A percentile compares a stretch with the other conserved stretches of the same genome.
These are phyloP conservation scores for Plodia interpunctella DNA, from an alignment of 1,140 invertebrate species.

Conservation along the genomic window DNA sequence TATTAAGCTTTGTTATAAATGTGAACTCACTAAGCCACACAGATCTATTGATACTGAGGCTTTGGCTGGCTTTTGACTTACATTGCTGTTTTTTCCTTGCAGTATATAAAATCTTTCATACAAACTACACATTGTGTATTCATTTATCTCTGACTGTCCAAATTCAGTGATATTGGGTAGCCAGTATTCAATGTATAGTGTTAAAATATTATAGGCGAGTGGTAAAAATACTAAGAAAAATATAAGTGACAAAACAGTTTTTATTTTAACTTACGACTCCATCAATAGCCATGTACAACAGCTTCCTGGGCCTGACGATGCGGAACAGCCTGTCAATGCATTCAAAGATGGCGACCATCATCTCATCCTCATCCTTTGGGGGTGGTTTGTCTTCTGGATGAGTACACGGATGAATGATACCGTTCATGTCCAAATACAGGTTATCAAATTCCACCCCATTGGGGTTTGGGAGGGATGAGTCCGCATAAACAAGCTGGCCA, in stretches of 20 bases:
- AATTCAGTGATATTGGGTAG: too few relatives aligned
- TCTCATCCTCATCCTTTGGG: slow-evolving; percentile 99
- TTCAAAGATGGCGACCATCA: slow-evolving; percentile 99
- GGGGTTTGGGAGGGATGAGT: slow-evolving; percentile 93
- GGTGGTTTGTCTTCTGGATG: slow-evolving; percentile 99
- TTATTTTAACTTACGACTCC: slow-evolving; percentile 93
- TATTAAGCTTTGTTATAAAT: background rate
- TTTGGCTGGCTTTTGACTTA: too few relatives aligned
- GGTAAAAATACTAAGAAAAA: too few relatives aligned
- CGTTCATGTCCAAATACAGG: slow-evolving; percentile 99
- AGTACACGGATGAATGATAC: slow-evolving; percentile 99
- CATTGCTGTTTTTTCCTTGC: too few relatives aligned
- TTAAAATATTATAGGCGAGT: too few relatives aligned
- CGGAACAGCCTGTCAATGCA: slow-evolving; percentile 97
- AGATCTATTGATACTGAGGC: background rate
- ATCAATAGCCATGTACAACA: slow-evolving; percentile 99
- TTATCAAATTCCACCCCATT: slow-evolving; percentile 99
- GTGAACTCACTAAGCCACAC: too few relatives aligned
- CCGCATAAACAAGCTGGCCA: slow-evolving; percentile 84
- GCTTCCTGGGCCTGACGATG: slow-evolving; percentile 95
- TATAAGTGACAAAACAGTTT: too few relatives aligned
- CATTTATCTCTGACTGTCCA: too few relatives aligned
- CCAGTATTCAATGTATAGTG: too few relatives aligned
- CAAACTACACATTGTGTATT: too few relatives aligned
- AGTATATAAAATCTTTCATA: too few relatives aligned